These are phyloP conservation scores for Rhinella marina DNA, from an alignment of 2,797 vertebrate genomes.

Conservation along the genomic window DNA sequence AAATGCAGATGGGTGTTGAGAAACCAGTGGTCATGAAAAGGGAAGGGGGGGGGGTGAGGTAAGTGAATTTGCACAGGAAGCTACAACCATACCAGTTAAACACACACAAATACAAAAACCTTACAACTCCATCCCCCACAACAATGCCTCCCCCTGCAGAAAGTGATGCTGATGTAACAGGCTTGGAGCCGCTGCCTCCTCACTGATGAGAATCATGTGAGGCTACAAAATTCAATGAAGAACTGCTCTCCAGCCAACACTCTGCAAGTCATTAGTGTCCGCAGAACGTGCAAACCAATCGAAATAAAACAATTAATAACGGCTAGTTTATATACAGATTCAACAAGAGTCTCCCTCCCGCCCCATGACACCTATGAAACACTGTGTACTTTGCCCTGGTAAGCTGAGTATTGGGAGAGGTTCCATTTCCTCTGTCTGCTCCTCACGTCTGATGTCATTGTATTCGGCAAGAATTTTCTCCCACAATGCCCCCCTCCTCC, in stretches of 20 bases:
- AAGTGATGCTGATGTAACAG: slow-evolving; percentile 53
- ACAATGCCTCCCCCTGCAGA: slow-evolving; percentile 13
- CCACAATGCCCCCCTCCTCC: slow-evolving; percentile 20
- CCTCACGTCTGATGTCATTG: slow-evolving; percentile 48
- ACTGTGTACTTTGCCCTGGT: slow-evolving; percentile 26
- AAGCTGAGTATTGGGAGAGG: slow-evolving; percentile 44
- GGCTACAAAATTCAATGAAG: not conserved
- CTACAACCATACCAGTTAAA: not conserved
- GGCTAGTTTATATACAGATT: not conserved
- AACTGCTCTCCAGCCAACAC: not conserved
- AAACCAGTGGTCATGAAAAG: not conserved
- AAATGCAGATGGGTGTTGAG: slow-evolving; percentile 9
- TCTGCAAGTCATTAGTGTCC: not conserved
- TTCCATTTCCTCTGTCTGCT: slow-evolving; percentile 45
- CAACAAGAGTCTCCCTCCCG: not conserved
- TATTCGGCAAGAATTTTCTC: slow-evolving; percentile 37
- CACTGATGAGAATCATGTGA: slow-evolving; percentile 59
- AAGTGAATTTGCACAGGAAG: not conserved
- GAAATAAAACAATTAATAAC: not conserved
- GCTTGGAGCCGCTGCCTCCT: slow-evolving; percentile 12
- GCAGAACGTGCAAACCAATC: not conserved
- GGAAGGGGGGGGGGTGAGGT: not conserved
- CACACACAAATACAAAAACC: slow-evolving; percentile 11
- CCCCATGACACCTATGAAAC: not conserved
- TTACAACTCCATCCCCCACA: slow-evolving; percentile 29